phyloP scores from a whole-genome alignment of 2,113 vertebrate genomes.

The Lipophrys pholis region DNA sequence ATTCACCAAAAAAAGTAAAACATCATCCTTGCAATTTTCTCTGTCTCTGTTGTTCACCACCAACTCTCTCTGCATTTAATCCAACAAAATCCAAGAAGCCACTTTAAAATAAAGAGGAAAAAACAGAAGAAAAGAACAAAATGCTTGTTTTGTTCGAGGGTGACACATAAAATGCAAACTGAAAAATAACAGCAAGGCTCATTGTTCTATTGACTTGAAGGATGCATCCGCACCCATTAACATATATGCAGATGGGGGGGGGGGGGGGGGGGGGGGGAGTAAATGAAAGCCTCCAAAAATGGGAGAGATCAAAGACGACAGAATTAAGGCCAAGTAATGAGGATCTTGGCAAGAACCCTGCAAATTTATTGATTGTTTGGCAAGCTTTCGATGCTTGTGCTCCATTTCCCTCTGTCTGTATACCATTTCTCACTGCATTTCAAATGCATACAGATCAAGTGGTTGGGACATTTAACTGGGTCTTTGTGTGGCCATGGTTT shows the following conservation, averaged over 20 bases:
- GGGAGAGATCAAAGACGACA: slow-evolving; percentile 77
- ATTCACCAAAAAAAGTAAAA: slow-evolving; percentile 67
- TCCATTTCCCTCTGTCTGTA: slow-evolving; percentile 58
- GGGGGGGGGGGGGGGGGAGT: slow-evolving; percentile 61
- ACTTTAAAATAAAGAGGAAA: slow-evolving; percentile 51
- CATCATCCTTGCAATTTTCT: slow-evolving; percentile 49
- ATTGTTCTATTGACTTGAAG: slow-evolving; percentile 67
- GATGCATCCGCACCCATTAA: slow-evolving; percentile 69
- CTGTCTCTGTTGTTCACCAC: slow-evolving; percentile 37
- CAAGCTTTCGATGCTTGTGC: slow-evolving; percentile 66
- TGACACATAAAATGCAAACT: slow-evolving; percentile 47
- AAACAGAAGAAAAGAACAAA: background rate
- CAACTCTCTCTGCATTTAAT: slow-evolving; percentile 29
- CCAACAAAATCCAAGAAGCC: slow-evolving; percentile 14
- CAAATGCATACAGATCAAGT: slow-evolving; percentile 59
- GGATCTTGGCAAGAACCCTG: slow-evolving; percentile 79
- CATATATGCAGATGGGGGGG: slow-evolving; percentile 73
- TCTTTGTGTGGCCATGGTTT: slow-evolving; percentile 29
- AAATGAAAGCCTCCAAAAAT: slow-evolving; percentile 71
- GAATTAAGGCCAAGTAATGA: slow-evolving; percentile 81
- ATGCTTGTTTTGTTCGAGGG: slow-evolving; percentile 37
- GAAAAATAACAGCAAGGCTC: slow-evolving; percentile 46
- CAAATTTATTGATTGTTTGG: slow-evolving; percentile 84
- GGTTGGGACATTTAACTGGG: slow-evolving; percentile 50
- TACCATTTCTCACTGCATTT: slow-evolving; percentile 66